These are phyloP conservation scores for Atherinosoma microstoma DNA, from an alignment of 2,797 vertebrate species.

Conservation along the genomic window DNA sequence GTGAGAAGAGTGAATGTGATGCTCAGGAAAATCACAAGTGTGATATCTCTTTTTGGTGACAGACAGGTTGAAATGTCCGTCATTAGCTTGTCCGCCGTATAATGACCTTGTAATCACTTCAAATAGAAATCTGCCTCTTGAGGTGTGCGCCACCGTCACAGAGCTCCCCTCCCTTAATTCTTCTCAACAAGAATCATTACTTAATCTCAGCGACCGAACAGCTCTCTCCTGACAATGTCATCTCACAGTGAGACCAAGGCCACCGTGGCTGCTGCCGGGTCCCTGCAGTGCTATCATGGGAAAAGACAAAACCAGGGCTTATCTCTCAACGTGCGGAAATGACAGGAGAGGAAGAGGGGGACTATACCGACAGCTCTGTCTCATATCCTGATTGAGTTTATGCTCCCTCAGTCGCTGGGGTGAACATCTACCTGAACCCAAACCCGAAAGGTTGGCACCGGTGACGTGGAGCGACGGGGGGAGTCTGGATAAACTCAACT, in stretches of 20 bases:
- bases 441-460: slow-evolving; percentile 60
- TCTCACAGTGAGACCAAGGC: slow-evolving; percentile 56
- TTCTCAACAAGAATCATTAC: slow-evolving; percentile 69
- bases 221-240: slow-evolving; percentile 50
- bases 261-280: slow-evolving; percentile 36
- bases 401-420: slow-evolving; percentile 32
- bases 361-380: slow-evolving; percentile 50
- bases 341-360: slow-evolving; percentile 66
- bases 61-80: slow-evolving; percentile 71
- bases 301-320: slow-evolving; percentile 64
- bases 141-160: slow-evolving; percentile 59
- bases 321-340: slow-evolving; percentile 59
- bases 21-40: slow-evolving; percentile 16
- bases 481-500: slow-evolving; percentile 75
- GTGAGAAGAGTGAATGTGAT: slow-evolving; percentile 24
- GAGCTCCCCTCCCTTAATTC: slow-evolving; percentile 51
- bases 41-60: slow-evolving; percentile 62
- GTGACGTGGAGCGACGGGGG: slow-evolving; percentile 2
- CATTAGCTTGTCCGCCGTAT: slow-evolving; percentile 68
- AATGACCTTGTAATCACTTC: slow-evolving; percentile 80
- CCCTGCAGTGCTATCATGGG: slow-evolving; percentile 62
- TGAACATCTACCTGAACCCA: slow-evolving; percentile 72
- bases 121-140: slow-evolving; percentile 60
- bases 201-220: slow-evolving; percentile 61
- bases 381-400: slow-evolving; percentile 60